Evolutionary conservation across 1,140 invertebrate genomes (phyloP).

Genomic region (Procambarus virginalis): DNA sequence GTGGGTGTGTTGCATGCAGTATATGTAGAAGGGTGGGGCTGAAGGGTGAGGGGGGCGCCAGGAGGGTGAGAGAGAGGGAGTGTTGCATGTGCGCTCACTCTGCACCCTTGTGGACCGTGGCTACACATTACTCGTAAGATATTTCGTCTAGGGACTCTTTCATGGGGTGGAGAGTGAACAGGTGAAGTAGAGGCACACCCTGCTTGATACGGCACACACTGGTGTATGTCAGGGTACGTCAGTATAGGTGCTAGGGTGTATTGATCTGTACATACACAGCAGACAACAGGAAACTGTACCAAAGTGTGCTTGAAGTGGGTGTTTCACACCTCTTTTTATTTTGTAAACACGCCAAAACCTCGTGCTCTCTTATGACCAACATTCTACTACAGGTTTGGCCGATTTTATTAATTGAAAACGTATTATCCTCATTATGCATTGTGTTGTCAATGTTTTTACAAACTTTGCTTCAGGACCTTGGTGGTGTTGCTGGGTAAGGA

Average conservation of each 20-base stretch:
- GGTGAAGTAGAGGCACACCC: not conserved
- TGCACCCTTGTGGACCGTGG: not conserved
- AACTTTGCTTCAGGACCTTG: too few species aligned
- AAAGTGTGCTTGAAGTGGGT: too few species aligned
- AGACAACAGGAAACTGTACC: constrained; percentile 5
- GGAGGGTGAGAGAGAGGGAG: not conserved
- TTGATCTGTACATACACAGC: constrained; percentile 4
- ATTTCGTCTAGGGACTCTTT: not conserved
- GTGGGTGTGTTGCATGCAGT: not conserved
- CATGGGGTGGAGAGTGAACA: not conserved
- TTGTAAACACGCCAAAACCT: too few species aligned
- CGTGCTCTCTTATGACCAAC: not conserved
- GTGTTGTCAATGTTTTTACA: not conserved
- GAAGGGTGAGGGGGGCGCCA: not conserved
- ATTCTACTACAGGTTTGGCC: not conserved
- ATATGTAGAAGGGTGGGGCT: too few species aligned
- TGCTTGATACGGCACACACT: not conserved
- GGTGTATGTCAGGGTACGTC: not conserved
- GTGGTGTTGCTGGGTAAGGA: too few species aligned
- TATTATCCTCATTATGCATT: not conserved
- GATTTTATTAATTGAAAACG: too few species aligned
- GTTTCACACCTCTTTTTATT: too few species aligned
- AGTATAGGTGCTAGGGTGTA: not conserved
- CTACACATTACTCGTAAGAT: not conserved
- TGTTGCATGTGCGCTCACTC: not conserved